Conservation (phyloP, 2,113 vertebrate species). For the Poicephalus gulielmi region DNA sequence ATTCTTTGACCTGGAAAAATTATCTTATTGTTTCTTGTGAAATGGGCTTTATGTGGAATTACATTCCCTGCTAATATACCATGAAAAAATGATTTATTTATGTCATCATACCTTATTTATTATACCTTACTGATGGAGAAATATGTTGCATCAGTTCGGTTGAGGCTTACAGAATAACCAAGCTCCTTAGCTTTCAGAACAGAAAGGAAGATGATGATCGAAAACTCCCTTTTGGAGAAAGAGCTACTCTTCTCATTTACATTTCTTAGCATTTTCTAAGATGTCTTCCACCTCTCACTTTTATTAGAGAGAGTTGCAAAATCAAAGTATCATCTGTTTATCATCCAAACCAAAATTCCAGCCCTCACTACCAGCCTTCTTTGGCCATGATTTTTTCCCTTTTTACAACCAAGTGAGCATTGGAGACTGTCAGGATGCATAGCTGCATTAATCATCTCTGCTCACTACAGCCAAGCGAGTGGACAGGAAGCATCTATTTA, state of each 20-base stretch:
- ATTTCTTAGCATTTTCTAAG: slow-evolving; percentile 33
- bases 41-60: neutral
- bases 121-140: neutral
- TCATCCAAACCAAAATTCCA: neutral
- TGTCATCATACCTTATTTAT: slow-evolving; percentile 22
- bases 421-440: slow-evolving; percentile 20
- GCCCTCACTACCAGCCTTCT: neutral
- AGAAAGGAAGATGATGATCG: slow-evolving; percentile 21
- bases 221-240: neutral
- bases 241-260: slow-evolving; percentile 12
- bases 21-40: neutral
- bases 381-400: slow-evolving; percentile 5
- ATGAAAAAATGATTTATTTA: slow-evolving; percentile 31
- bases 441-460: slow-evolving; percentile 42
- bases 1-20: neutral
- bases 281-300: slow-evolving; percentile 15
- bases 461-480: neutral
- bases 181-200: neutral
- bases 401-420: neutral
- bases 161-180: neutral
- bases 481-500: slow-evolving; percentile 53
- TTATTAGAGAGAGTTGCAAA: neutral
- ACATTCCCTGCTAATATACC: neutral
- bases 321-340: slow-evolving; percentile 34
- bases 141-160: neutral